A percentile compares a stretch with the other conserved stretches of the same genome.
phyloP scores from a whole-genome alignment of 2,797 vertebrate species.

The Denticeps clupeoides region DNA sequence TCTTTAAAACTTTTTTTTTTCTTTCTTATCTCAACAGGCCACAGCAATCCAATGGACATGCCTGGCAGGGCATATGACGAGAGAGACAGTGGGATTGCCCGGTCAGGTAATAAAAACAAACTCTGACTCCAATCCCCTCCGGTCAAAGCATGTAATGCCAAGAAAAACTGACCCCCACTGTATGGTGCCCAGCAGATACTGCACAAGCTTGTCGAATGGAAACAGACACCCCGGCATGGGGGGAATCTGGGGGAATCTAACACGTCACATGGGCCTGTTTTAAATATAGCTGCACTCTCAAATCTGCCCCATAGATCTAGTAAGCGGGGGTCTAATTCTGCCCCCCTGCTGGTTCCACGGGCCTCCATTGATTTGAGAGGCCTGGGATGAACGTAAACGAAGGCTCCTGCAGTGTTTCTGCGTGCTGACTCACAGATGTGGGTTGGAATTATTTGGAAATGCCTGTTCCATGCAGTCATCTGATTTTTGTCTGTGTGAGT shows the following conservation, averaged over 20 bases:
- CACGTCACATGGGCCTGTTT: constrained; percentile 40
- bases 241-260: constrained; percentile 38
- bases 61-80: constrained; percentile 83
- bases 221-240: constrained; percentile 32
- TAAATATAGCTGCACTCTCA: constrained; percentile 50
- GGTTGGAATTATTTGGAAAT: constrained; percentile 24
- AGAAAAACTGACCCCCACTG: background rate
- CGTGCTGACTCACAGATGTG: constrained; percentile 21
- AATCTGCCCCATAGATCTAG: constrained; percentile 26
- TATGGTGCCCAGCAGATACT: background rate
- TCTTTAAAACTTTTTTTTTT: background rate
- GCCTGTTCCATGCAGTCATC: no score
- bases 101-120: constrained; percentile 72
- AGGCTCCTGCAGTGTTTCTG: background rate
- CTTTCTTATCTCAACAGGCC: constrained; percentile 59
- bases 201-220: constrained; percentile 38
- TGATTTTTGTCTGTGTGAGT: constrained; percentile 7
- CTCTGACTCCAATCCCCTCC: background rate
- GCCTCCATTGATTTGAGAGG: constrained; percentile 7
- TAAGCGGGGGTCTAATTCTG: constrained; percentile 48
- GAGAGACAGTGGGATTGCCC: constrained; percentile 92
- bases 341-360: background rate
- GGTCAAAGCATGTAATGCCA: background rate
- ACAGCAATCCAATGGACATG: constrained; percentile 99
- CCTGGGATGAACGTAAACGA: no score